phyloP scores from a whole-genome alignment of 1,140 invertebrate genomes.

The Dryas iulia region DNA sequence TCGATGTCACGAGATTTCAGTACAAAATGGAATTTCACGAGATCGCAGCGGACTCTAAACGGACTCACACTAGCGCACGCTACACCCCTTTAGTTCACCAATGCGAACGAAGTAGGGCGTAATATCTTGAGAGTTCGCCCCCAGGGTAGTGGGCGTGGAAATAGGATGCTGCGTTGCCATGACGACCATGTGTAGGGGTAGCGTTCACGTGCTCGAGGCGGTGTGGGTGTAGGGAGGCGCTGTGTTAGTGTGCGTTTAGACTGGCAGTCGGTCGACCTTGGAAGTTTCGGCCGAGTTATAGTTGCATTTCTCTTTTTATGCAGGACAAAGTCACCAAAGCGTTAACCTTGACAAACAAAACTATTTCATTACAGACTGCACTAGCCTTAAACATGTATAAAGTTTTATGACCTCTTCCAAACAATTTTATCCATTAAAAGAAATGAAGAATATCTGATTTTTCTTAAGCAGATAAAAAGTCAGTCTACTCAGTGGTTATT shows the following conservation, averaged over 20 bases:
- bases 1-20: constrained; percentile 50
- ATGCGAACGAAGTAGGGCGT: constrained; percentile 77
- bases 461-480: too few species aligned
- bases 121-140: constrained; percentile 78
- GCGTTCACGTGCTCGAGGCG: constrained; percentile 55
- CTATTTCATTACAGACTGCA: constrained; percentile 13
- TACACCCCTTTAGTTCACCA: constrained; percentile 77
- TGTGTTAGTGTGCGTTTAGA: constrained; percentile 48
- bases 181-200: constrained; percentile 71
- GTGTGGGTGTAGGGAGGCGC: constrained; percentile 57
- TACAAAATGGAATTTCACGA: constrained; percentile 60
- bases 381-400: neutral
- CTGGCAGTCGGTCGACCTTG: constrained; percentile 65
- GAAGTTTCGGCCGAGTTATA: constrained; percentile 69
- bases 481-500: constrained; percentile 32
- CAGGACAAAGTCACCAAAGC: constrained; percentile 33
- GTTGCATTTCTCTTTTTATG: constrained; percentile 49
- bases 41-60: constrained; percentile 49
- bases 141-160: constrained; percentile 74
- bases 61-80: constrained; percentile 55
- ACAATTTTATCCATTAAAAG: neutral
- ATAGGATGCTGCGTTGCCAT: constrained; percentile 75
- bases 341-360: constrained; percentile 42
- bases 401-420: neutral
- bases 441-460: constrained; percentile 16